These are phyloP conservation scores for Cariama cristata DNA, from an alignment of 2,113 vertebrate genomes.

Conservation along the genomic window DNA sequence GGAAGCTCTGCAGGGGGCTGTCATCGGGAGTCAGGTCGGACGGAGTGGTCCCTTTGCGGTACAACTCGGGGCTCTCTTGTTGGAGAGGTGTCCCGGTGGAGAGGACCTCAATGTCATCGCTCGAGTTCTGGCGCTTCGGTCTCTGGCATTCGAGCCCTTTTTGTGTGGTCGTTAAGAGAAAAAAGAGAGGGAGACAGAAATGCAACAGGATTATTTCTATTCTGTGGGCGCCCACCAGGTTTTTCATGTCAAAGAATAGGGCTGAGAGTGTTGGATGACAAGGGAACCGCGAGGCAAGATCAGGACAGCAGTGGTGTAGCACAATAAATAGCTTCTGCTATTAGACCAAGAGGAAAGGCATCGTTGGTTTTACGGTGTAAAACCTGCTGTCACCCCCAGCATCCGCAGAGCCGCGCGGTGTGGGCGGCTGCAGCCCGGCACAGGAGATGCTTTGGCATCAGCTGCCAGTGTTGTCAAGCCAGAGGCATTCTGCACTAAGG, in stretches of 20 bases:
- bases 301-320: background rate
- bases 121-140: conserved; percentile 88
- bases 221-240: fast-evolving
- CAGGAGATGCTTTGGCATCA: background rate
- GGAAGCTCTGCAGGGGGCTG: conserved; percentile 90
- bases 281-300: fast-evolving
- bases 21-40: conserved; percentile 91
- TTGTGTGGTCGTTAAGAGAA: background rate
- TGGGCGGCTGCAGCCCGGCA: background rate
- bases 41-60: conserved; percentile 93
- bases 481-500: no score
- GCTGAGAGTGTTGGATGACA: fast-evolving
- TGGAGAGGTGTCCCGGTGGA: conserved; percentile 86
- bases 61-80: conserved; percentile 93
- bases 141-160: conserved; percentile 92
- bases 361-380: background rate
- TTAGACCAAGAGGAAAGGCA: background rate
- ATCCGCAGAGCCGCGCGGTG: background rate
- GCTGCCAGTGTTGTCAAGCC: background rate
- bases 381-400: background rate
- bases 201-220: background rate
- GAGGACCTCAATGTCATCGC: conserved; percentile 90
- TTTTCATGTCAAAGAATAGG: fast-evolving
- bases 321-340: background rate
- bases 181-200: background rate